Evolutionary conservation across 2,797 vertebrate species (phyloP).

Genomic region (Peromyscus aztecus): DNA sequence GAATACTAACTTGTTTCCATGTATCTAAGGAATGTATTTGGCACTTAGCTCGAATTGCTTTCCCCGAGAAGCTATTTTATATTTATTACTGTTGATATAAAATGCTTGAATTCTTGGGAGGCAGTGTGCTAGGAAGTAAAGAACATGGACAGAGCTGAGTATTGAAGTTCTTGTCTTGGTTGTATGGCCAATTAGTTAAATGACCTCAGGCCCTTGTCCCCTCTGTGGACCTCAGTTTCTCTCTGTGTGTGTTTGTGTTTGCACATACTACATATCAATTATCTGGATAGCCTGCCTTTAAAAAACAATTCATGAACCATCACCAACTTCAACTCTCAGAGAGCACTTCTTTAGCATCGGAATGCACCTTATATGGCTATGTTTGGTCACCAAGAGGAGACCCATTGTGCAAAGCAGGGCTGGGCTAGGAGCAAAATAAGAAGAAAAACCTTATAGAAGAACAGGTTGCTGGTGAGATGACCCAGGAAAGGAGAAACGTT

Average conservation of each 20-base stretch:
- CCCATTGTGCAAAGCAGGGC: not conserved
- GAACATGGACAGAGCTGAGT: constrained; percentile 18
- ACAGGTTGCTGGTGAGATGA: not conserved
- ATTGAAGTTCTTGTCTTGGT: constrained; percentile 29
- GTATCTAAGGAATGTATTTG: constrained; percentile 65
- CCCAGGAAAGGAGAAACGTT: not conserved
- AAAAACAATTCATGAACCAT: not conserved
- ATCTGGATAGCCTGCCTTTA: not conserved
- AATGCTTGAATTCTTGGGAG: not conserved
- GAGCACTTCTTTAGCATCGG: not conserved
- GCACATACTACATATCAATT: not conserved
- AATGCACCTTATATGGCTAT: constrained; percentile 37
- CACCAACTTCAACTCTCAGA: not conserved
- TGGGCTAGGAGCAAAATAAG: not conserved
- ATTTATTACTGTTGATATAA: constrained; percentile 71
- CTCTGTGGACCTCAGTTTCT: not conserved
- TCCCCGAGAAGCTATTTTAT: constrained; percentile 61
- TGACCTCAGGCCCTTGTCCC: not conserved
- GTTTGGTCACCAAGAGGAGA: constrained; percentile 45
- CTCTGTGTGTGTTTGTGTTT: not conserved
- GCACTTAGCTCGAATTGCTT: constrained; percentile 45
- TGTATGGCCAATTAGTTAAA: constrained; percentile 26
- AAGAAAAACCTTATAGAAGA: not conserved
- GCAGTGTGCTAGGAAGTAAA: not conserved
- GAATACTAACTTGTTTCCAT: constrained; percentile 21